These are phyloP conservation scores for Gavia stellata DNA, from an alignment of 2,113 vertebrate species.

Conservation along the genomic window DNA sequence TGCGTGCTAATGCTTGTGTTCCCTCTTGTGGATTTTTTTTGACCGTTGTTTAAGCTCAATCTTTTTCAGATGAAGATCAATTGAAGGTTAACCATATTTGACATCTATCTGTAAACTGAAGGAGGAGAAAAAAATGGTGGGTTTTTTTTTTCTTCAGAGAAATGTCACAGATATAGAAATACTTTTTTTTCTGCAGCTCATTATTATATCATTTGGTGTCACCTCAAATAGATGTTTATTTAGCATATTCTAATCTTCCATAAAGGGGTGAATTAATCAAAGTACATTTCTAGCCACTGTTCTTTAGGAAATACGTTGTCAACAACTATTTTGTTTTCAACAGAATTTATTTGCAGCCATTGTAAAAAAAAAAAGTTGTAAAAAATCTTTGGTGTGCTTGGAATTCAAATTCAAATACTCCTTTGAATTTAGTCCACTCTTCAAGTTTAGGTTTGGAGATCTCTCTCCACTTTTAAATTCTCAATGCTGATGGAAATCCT, in stretches of 20 bases:
- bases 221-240: neutral
- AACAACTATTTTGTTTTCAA: neutral
- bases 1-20: neutral
- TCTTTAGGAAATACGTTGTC: neutral
- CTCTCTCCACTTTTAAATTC: neutral
- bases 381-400: neutral
- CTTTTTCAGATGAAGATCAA: slow-evolving; percentile 14
- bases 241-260: neutral
- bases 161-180: neutral
- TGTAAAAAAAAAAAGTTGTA: neutral
- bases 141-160: neutral
- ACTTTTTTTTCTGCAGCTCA: neutral
- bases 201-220: neutral
- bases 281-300: neutral
- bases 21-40: neutral
- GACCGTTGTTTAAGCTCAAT: neutral
- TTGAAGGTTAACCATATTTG: slow-evolving; percentile 7
- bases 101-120: neutral
- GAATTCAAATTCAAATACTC: neutral
- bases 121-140: neutral
- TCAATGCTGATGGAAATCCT: neutral
- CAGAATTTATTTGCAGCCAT: neutral
- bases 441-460: neutral
- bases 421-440: neutral
- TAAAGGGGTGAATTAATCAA: neutral